Evolutionary conservation across 2,797 vertebrate species (phyloP), one percentile per base, ranked within the genome.

Genomic region (Miichthys miiuy): DNA sequence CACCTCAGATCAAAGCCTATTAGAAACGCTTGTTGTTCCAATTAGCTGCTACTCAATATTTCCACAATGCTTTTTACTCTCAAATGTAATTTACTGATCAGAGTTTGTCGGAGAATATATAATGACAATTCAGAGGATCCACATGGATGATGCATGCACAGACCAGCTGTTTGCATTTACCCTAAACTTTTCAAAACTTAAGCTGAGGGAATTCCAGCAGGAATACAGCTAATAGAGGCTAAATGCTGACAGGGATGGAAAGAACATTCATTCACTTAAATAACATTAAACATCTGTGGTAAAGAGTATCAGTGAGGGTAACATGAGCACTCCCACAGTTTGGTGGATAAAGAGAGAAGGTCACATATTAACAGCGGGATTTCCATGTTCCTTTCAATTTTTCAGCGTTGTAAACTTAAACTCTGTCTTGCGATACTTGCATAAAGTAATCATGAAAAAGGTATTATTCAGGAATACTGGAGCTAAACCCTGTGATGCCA

Each of bases 161-260:
- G 10, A 54, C 16, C 82, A 88, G 84, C 76, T 34, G 75, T 84
- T 84, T 86, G 81, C 73, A 54, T 81, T 86, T 85, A 83, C 25
- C 34, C 55, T 61, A n/a, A 79, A 80, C 44, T 52, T 79, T 34
- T 51, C 30, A 54, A 16, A 75, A 80, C 58, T 60, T 60, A 77
- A 81, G 34, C 62, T 70, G 42, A 77, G 30, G 27, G 41, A 68
- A 65, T 80, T 82, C 52, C 23, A 52, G 68, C 16, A 34, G 51
- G 76, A 79, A 60, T 67, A 56, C 65, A 55, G 75, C 51, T 64
- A 80, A 81, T 66, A 79, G 25, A 72, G 47, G 64, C 50, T 77
- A 48, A 87, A 87, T 48, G 86, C 80, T 90, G 79, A 88, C 80
- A 81, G 63, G 65, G 72, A 70, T 14, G 81, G 75, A 84, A 88